These are phyloP conservation scores for Catocala sponsa DNA, from an alignment of 2,888 invertebrate species.

Conservation along the genomic window DNA sequence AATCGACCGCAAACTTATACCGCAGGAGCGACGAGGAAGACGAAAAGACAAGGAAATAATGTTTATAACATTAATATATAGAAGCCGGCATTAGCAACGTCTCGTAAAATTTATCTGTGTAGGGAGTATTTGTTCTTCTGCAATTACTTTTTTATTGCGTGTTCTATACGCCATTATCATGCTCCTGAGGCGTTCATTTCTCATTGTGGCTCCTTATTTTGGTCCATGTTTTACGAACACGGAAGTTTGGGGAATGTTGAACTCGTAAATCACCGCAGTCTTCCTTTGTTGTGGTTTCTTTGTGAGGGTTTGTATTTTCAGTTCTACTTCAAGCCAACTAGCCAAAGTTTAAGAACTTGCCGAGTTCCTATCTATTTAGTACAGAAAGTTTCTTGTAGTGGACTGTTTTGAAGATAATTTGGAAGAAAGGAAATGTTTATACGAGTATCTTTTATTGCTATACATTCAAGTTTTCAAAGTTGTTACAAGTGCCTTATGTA, in stretches of 20 bases:
- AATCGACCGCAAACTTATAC: no score
- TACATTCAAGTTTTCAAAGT: no score
- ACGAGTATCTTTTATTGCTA: no score
- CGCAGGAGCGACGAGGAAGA: no score
- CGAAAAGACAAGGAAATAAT: no score
- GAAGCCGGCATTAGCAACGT: no score
- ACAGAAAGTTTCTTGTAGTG: no score
- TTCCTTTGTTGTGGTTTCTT: neutral
- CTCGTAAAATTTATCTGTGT: neutral
- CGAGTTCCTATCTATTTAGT: no score
- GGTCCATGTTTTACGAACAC: slow-evolving; percentile 12
- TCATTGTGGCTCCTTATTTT: slow-evolving; percentile 11
- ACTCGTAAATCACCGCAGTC: slow-evolving; percentile 1
- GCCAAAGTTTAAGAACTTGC: neutral
- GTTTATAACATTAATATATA: no score
- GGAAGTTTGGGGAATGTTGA: neutral
- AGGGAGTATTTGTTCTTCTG: neutral
- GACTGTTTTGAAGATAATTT: no score
- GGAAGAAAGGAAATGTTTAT: no score
- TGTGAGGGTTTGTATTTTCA: neutral
- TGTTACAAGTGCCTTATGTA: no score
- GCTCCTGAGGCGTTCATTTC: neutral
- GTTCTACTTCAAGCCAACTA: neutral
- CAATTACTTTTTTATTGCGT: slow-evolving; percentile 20
- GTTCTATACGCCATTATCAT: slow-evolving; percentile 15